Evolutionary conservation across 2,113 vertebrate species (phyloP).

Genomic region (Cavia porcellus): DNA sequence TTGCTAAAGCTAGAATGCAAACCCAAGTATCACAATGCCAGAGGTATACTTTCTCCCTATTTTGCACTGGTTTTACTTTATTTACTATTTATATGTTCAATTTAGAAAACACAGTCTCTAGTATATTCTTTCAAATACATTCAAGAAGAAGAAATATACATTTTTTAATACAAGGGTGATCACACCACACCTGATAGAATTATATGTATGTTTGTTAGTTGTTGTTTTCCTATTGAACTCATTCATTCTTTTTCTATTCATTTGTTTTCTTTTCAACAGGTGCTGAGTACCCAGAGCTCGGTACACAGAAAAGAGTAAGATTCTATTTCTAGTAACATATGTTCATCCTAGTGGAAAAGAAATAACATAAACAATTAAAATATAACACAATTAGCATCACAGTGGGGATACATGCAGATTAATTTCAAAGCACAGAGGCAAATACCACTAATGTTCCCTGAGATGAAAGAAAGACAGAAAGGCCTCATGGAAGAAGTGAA

Average conservation of each 20-base stretch:
- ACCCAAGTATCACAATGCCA: not conserved
- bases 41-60: not conserved
- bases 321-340: not conserved
- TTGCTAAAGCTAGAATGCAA: not conserved
- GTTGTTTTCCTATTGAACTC: not conserved
- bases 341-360: slow-evolving; percentile 15
- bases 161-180: not conserved
- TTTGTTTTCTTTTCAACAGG: slow-evolving; percentile 12
- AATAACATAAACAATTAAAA: not conserved
- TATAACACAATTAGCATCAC: not conserved
- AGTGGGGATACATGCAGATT: not conserved
- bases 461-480: not conserved
- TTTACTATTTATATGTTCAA: not conserved
- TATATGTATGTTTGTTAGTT: not conserved
- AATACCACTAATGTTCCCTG: not conserved
- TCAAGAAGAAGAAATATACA: not conserved
- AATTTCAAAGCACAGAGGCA: slow-evolving; percentile 15
- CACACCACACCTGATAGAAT: not conserved
- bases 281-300: not conserved
- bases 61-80: not conserved
- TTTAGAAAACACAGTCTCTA: not conserved
- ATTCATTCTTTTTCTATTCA: not conserved
- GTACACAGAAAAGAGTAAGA: not conserved
- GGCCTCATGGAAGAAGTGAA: not conserved
- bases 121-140: not conserved